Evolutionary conservation across 2,888 invertebrate genomes (phyloP), one percentile per base, ranked within the genome.

Genomic region (Lasioglossum pauxillum): DNA sequence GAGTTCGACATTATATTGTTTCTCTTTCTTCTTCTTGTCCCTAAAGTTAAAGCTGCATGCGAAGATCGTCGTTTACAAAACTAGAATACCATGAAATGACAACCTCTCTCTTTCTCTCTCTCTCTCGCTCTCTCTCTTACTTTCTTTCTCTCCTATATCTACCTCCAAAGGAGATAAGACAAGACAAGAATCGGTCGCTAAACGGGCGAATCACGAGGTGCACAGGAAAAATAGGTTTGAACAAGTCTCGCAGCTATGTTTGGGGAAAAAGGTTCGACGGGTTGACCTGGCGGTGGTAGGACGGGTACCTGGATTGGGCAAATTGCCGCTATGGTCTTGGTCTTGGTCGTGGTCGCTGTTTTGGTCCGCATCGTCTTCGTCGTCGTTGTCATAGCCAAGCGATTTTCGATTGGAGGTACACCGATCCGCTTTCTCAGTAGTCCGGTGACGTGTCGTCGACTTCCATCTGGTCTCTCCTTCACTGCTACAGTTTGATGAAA

Each of bases 231-330:
- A 77, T 74, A 84, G 89, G 85, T 85, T 76, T 77, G 84, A 88
- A 85, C 81, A 89, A 88, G 83, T 85, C 83, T 88, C 84, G 84
- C 81, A 86, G 81, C 89, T 89, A 90, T 90, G 71, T 86, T 78
- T 71, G 80, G 79, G 80, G 83, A 60, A 82, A 80, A 85, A 83
- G 86, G 86, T 82, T 79, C 79, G 84, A 86, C 81, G 78, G 87
- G 84, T 83, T 85, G 79, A 84, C 80, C 85, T 89, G 91, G 87
- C 88, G 92, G 91, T 90, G 92, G 90, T 89, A 92, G 93, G 92
- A 94, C 91, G 94, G 94, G 93, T 95, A 95, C 95, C 95, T 95
- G 95, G 95, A 95, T 94, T 95, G 89, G 94, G 94, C 94, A 95
- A 93, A 90, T 91, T 93, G 94, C 95, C 93, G 91, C 92, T 91